Base-by-base conservation (phyloP, 2,113 vertebrate genomes). In the Sander vitreus region DNA sequence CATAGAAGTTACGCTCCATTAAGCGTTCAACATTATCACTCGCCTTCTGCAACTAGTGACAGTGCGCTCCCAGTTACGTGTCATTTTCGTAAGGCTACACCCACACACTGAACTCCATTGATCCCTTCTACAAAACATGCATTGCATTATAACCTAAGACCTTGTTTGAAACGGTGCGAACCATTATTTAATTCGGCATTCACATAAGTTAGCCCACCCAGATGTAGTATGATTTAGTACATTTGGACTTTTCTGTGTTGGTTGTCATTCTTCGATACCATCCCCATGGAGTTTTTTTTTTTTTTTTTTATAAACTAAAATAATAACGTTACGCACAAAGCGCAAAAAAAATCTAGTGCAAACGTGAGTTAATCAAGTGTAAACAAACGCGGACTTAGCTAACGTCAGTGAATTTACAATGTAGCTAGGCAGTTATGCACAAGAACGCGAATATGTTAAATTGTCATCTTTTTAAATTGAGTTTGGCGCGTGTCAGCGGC, bases 81-180 rank as follows among this genome's bases (percentile, higher is more conserved):
- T 72, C 72, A 36, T 15, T 19, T 3, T 25, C 2, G 0, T n/a
- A 4, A 16, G 25, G n/a, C 5, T 0, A 39, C 30, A 47, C 25
- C 6, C 14, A 21, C 43, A 23, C 3, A 13, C 48, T 0, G 19
- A 76, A 83, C 59, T 76, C 33, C 71, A 47, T 21, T 12, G 1
- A 58, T 39, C 4, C 1, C 4, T n/a, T 4, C 3, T 18, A 60
- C 9, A 55, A 10, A 58, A 19, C 30, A 62, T 18, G n/a, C n/a
- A 21, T 43, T 8, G 5, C 3, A 6, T 21, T 14, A 1, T 0
- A 1, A 54, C 2, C 0, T 0, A 5, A 62, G 13, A 50, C 67
- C 1, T 13, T 10, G 0, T 0, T 5, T 0, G 9, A 75, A 18
- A n/a, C 27, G 5, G 4, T 8, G 3, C 21, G 18, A 25, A 7